phyloP scores from a whole-genome alignment of 2,888 invertebrate species.

The Heliconius ethilla region DNA sequence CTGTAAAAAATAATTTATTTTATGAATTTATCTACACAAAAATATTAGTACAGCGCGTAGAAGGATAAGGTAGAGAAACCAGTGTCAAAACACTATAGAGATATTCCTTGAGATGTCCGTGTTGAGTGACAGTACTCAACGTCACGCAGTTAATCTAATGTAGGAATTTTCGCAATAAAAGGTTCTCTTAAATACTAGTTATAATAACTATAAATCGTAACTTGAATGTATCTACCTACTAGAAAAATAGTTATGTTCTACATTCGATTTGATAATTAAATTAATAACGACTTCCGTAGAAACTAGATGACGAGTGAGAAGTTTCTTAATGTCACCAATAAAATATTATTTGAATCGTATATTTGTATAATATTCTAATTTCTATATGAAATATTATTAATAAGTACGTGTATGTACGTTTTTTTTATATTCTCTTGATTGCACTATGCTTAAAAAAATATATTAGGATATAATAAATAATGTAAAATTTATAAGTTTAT shows the following conservation, averaged over 20 bases:
- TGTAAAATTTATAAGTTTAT: no score
- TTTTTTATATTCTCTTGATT: not conserved
- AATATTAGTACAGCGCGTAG: not conserved
- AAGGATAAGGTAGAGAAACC: not conserved
- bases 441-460: not conserved
- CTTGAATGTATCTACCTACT: not conserved
- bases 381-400: slow-evolving; percentile 4
- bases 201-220: not conserved
- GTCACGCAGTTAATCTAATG: not conserved
- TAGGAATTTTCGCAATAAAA: not conserved
- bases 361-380: not conserved
- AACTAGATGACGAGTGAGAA: not conserved
- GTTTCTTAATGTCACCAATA: slow-evolving; percentile 1
- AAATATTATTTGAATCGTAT: not conserved
- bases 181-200: not conserved
- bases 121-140: not conserved
- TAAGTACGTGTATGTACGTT: not conserved
- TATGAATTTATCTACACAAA: not conserved
- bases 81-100: not conserved
- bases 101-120: not conserved
- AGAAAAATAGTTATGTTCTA: slow-evolving; percentile 1
- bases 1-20: slow-evolving; percentile 80
- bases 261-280: not conserved
- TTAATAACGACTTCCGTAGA: slow-evolving; percentile 22
- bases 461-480: not conserved